Evolutionary conservation across 1,140 invertebrate species (phyloP), one percentile per base, ranked within the genome.

Genomic region (Druon quercuslanigerum): DNA sequence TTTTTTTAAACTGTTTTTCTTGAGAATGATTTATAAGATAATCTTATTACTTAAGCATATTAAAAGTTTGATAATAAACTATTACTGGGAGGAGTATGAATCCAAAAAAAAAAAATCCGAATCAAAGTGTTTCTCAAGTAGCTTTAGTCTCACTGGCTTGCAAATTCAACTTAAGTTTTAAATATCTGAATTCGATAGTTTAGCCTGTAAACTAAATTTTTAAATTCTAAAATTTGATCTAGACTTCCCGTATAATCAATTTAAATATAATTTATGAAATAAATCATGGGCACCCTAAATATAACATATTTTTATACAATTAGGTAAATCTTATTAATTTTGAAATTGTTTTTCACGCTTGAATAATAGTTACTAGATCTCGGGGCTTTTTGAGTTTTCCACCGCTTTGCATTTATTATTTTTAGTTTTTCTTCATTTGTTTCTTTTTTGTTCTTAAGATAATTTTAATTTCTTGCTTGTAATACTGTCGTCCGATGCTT

Each of bases 341-440:
- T 17, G 12, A 40, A 40, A 16, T n/a, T 8, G 8, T 66, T 66
- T 66, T 40, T n/a, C 60, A 40, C 60, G 60, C 60, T 66, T 66
- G 40, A 46, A 46, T 7, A 46, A 46, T 46, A 66, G 20, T 66
- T 40, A 40, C 40, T 66, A 66, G 60, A 66, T 46, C 60, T 66
- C 60, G 60, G 25, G 33, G 60, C 25, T 66, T 66, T 66, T 16
- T 40, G 9, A 57, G 17, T 25, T 25, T 0, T 33, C 25, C 60
- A n/a, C 14, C 60, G 60, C 60, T 66, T 66, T 66, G 60, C 60
- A 66, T 66, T 66, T 66, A 66, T 40, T 66, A 40, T 66, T 66
- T 14, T 66, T 33, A 40, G 0, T 40, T 66, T 60, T 3, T 66
- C 6, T 66, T 20, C 2, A 14, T 66, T 40, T n/a, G 13, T 66